These are phyloP conservation scores for Rhabdomys dilectus DNA, from an alignment of 2,113 vertebrate genomes.

Conservation along the genomic window DNA sequence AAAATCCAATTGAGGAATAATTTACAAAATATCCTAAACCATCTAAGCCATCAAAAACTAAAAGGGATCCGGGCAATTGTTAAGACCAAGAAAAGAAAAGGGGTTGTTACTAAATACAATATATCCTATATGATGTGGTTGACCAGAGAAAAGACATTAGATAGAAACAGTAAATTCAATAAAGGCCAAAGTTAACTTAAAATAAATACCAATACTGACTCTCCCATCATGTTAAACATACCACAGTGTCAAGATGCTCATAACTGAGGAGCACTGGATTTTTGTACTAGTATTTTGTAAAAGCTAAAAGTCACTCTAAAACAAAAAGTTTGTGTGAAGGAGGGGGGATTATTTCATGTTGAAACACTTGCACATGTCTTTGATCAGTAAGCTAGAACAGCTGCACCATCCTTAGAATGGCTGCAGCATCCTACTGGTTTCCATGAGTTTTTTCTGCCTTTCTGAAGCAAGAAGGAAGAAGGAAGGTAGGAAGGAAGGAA, in stretches of 20 bases:
- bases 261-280: background rate
- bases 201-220: background rate
- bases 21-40: background rate
- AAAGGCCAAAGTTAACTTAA: background rate
- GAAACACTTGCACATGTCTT: background rate
- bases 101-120: background rate
- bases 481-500: too few relatives aligned
- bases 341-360: background rate
- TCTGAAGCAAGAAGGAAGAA: background rate
- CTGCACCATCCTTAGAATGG: background rate
- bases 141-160: background rate
- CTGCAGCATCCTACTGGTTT: background rate
- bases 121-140: background rate
- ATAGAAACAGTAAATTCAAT: background rate
- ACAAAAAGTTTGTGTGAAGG: background rate
- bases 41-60: background rate
- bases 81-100: background rate
- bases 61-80: background rate
- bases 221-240: background rate
- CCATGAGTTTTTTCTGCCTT: background rate
- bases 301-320: conserved; percentile 21
- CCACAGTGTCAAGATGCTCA: background rate
- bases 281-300: background rate
- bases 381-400: background rate
- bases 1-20: background rate